These are phyloP conservation scores for Fragum sueziense DNA, from an alignment of 2,888 invertebrate genomes.

Conservation along the genomic window DNA sequence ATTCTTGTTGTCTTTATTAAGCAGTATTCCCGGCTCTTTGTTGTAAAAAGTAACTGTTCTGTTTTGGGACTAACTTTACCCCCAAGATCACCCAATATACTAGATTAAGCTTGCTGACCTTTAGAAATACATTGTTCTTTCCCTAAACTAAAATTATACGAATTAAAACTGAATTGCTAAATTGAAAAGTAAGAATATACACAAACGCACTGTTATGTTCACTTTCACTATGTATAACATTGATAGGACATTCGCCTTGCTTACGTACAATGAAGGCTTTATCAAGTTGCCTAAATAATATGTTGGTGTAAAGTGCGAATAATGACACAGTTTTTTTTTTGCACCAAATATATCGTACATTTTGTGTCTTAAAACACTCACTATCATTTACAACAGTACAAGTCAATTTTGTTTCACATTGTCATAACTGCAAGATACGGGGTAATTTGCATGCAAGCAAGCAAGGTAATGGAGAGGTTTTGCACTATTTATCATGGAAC, in stretches of 20 bases:
- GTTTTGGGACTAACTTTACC: constrained; percentile 2
- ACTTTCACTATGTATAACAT: no score
- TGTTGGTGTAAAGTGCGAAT: no score
- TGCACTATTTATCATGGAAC: background rate
- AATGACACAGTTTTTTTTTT: no score
- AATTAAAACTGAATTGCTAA: no score
- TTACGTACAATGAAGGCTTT: no score
- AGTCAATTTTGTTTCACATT: no score
- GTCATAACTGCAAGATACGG: no score
- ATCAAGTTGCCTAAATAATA: no score
- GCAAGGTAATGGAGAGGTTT: constrained; percentile 9
- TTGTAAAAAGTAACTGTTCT: constrained; percentile 14
- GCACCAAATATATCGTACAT: constrained; percentile 1
- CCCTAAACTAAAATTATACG: no score
- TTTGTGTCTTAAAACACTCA: background rate
- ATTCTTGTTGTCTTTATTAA: constrained; percentile 3
- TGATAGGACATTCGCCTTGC: no score
- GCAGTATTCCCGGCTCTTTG: constrained; percentile 12
- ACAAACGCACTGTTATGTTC: no score
- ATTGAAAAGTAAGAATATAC: no score
- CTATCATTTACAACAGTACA: background rate
- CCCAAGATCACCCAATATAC: constrained; percentile 15
- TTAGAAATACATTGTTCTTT: background rate
- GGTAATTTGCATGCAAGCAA: constrained; percentile 14
- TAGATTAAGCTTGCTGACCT: background rate